Base-by-base conservation (phyloP, 2,888 invertebrate species). In the Agrenia bidenticulata region DNA sequence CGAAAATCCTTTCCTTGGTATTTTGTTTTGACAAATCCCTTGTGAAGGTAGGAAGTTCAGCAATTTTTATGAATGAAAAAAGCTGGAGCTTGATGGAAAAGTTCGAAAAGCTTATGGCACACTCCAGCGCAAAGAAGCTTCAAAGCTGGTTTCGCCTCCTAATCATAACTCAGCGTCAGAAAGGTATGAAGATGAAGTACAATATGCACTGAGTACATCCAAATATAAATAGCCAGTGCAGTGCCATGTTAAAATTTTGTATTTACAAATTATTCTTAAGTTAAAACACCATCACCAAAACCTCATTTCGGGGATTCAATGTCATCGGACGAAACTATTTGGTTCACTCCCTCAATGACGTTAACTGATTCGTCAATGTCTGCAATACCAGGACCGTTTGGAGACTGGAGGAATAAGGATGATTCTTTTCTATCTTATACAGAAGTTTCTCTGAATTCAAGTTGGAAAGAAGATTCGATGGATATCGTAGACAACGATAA, bases 11-110 rank as follows among this genome's bases (percentile, higher is more conserved):
- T 4, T 59, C 32, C 37, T 42, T n/a, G 1, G 49, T 58, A 50
- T 68, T 64, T 50, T 51, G 51, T 2, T 45, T 15, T 45, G 45
- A 15, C 4, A 45, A 15, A 45, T 5, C 9, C n/a, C 45, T 19
- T 9, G 15, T 45, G n/a, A 45, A 45, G n/a, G 45, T 45, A 17
- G 5, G 9, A 15, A 15, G 15, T 11, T 45, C 61, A 9, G 54
- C 66, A 41, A 61, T 72, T 15, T 74, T 74, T 21, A 58, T 74
- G 64, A 64, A 69, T 1, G 72, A 72, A 50, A 57, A 58, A 4
- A 57, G 59, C 24, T 74, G 67, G 67, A 66, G 55, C 21, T 63
- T 51, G n/a, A 39, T 74, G 9, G 66, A 63, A 26, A 63, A 55
- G 13, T 49, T 65, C 13, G 65, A 74, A 24, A 15, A 26, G 4